phyloP scores from a whole-genome alignment of 2,888 invertebrate genomes.

The Dusona sp. region DNA sequence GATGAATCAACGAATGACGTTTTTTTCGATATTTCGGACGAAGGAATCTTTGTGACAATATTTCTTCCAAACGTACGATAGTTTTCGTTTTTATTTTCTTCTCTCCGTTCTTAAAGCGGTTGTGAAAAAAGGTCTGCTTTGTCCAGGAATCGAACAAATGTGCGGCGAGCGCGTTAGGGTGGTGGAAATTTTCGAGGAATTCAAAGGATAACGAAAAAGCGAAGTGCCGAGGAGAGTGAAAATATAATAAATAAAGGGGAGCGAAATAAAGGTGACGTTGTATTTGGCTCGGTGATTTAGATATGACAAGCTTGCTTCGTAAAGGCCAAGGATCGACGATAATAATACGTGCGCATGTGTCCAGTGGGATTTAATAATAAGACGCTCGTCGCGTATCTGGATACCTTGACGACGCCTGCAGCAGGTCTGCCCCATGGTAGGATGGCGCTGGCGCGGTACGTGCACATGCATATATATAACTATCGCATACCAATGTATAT shows the following conservation, averaged over 20 bases:
- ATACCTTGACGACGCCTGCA: slow-evolving; percentile 86
- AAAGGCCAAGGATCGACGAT: slow-evolving; percentile 74
- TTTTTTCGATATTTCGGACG: slow-evolving; percentile 4
- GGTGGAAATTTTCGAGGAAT: not conserved
- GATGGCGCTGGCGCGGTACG: slow-evolving; percentile 89
- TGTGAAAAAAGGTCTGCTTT: slow-evolving; percentile 24
- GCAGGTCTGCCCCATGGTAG: slow-evolving; percentile 88
- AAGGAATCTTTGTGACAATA: slow-evolving; percentile 15
- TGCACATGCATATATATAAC: slow-evolving; percentile 66
- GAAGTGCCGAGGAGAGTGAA: slow-evolving; percentile 50
- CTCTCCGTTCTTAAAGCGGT: not conserved
- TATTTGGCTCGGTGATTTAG: slow-evolving; percentile 62
- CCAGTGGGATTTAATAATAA: slow-evolving; percentile 83
- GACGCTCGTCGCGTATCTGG: slow-evolving; percentile 84
- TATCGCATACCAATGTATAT: not conserved
- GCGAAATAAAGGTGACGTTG: slow-evolving; percentile 51
- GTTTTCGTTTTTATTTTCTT: not conserved
- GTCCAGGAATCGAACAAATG: slow-evolving; percentile 42
- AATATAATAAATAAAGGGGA: slow-evolving; percentile 28
- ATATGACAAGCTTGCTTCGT: slow-evolving; percentile 80
- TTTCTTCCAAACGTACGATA: slow-evolving; percentile 31
- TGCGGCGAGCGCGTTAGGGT: slow-evolving; percentile 26
- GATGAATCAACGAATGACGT: slow-evolving; percentile 24
- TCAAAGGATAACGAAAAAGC: slow-evolving; percentile 2
- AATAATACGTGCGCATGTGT: slow-evolving; percentile 83